Percentiles rank a stretch among this genome's conserved stretches.
phyloP scores from a whole-genome alignment of 2,797 vertebrate genomes.

The Allobates femoralis region DNA sequence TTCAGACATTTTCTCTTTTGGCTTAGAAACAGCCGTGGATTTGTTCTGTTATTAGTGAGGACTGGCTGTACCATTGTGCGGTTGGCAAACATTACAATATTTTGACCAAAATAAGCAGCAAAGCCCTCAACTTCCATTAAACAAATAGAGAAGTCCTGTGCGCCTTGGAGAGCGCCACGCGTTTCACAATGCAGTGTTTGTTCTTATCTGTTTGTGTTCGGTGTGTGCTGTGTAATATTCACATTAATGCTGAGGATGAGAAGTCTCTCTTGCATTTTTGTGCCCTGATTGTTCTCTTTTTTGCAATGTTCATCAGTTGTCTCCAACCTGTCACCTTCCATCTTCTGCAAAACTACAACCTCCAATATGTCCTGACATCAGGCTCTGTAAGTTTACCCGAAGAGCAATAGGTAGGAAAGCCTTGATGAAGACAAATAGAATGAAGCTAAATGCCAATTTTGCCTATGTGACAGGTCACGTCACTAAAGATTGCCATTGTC shows the following conservation, averaged over 20 bases:
- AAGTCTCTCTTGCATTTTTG: not conserved
- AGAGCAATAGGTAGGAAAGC: no score
- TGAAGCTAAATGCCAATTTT: no score
- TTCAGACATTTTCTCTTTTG: conserved; percentile 6
- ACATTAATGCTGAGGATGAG: not conserved
- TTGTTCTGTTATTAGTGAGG: conserved; percentile 5
- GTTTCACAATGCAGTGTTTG: conserved; percentile 30
- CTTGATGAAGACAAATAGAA: no score
- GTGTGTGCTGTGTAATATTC: not conserved
- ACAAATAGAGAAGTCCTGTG: conserved; percentile 33
- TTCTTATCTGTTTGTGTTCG: conserved; percentile 9
- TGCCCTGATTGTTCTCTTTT: not conserved
- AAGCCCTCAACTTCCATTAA: conserved; percentile 24
- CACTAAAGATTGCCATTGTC: no score
- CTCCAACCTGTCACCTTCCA: no score
- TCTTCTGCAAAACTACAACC: no score
- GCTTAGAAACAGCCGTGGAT: not conserved
- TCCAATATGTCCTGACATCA: no score
- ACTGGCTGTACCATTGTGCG: conserved; percentile 13
- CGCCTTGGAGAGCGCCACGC: not conserved
- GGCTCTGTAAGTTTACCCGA: no score
- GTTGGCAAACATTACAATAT: conserved; percentile 29
- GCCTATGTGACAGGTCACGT: no score
- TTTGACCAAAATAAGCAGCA: conserved; percentile 32
- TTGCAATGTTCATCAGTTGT: not conserved